Conservation (phyloP, 2,797 vertebrate genomes). For the Kryptolebias ocellatus region DNA sequence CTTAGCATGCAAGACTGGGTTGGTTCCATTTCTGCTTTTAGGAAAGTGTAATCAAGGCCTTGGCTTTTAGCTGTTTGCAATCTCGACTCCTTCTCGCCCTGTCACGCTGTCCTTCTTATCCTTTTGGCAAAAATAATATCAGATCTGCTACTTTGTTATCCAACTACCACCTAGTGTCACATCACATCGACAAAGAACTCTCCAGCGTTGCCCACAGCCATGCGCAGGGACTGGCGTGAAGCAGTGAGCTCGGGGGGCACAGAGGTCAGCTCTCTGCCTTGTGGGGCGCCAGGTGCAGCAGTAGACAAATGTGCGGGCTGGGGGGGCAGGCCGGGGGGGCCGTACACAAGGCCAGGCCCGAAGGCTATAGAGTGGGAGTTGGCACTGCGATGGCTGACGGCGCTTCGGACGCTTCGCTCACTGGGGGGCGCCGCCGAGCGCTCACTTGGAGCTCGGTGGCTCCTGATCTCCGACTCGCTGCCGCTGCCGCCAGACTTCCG, state of each 20-base stretch:
- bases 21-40: conserved; percentile 50
- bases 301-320: conserved; percentile 84
- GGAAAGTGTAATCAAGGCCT: conserved; percentile 43
- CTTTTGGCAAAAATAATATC: conserved; percentile 34
- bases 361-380: conserved; percentile 88
- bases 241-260: conserved; percentile 96
- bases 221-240: conserved; percentile 97
- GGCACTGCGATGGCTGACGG: conserved; percentile 90
- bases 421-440: conserved; percentile 86
- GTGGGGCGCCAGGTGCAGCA: conserved; percentile 88
- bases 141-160: conserved; percentile 47
- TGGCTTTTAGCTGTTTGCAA: conserved; percentile 40
- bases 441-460: conserved; percentile 87
- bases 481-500: conserved; percentile 91
- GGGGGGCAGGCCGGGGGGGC: conserved; percentile 90
- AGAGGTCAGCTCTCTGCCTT: conserved; percentile 88
- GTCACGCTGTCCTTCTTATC: conserved; percentile 40
- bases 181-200: conserved; percentile 99
- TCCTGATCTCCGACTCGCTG: conserved; percentile 91
- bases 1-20: conserved; percentile 42
- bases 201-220: conserved; percentile 97
- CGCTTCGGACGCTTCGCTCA: conserved; percentile 87
- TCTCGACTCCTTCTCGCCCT: conserved; percentile 33
- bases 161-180: conserved; percentile 77
- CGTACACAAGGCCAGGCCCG: conserved; percentile 82